Conservation (phyloP, 1,140 invertebrate species). For the Eupeodes corollae region DNA sequence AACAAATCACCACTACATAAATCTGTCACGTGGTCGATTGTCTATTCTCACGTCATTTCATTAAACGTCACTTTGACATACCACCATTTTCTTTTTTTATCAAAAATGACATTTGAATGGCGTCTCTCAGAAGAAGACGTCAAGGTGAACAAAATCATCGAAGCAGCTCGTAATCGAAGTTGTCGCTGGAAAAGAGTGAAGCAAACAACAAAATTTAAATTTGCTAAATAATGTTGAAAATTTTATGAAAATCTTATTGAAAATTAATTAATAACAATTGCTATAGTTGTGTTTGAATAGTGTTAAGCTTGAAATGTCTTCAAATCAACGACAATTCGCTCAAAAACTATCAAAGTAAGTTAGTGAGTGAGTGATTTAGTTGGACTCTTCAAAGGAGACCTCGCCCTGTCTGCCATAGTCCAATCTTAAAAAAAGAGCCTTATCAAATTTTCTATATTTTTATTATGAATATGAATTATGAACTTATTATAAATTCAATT, state of each 20-base stretch:
- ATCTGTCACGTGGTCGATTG: neutral
- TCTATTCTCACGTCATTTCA: neutral
- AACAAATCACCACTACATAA: neutral
- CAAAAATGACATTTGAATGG: neutral
- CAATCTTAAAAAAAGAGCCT: neutral
- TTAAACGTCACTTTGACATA: neutral
- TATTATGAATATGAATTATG: neutral
- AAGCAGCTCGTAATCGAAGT: too few relatives aligned
- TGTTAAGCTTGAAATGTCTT: constrained; percentile 39
- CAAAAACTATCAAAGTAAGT: constrained; percentile 65
- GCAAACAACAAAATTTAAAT: neutral
- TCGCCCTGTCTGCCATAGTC: neutral
- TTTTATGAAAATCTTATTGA: too few relatives aligned
- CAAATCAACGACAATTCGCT: constrained; percentile 61
- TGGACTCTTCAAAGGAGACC: neutral
- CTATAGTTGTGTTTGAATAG: neutral
- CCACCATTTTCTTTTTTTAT: too few relatives aligned
- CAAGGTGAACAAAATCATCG: neutral
- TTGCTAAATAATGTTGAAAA: too few relatives aligned
- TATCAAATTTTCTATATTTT: constrained; percentile 1
- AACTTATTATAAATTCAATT: constrained; percentile 1
- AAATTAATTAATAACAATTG: neutral
- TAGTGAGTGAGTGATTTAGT: neutral
- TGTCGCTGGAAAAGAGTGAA: too few relatives aligned
- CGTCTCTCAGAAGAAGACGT: neutral